Conservation (phyloP, 2,888 invertebrate genomes). For the Xiphydria camelus region DNA sequence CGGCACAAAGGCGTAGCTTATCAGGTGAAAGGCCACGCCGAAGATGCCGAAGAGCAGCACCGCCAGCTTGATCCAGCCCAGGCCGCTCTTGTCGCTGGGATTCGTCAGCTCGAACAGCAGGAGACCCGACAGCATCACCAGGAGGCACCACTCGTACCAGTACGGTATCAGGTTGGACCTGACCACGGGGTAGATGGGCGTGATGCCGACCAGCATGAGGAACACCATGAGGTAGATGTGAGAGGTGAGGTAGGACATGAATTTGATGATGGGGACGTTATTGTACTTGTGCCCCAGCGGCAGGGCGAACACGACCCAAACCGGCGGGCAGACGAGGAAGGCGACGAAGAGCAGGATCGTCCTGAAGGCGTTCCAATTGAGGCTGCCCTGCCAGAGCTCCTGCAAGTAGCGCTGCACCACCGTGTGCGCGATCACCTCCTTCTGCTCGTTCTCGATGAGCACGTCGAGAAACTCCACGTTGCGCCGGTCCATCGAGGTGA, state of each 20-base stretch:
- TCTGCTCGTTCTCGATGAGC: conserved; percentile 97
- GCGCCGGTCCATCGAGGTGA: conserved; percentile 92
- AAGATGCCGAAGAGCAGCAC: conserved; percentile 86
- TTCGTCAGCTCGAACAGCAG: conserved; percentile 95
- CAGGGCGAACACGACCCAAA: conserved; percentile 94
- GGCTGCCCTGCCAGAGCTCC: conserved; percentile 97
- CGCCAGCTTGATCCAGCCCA: conserved; percentile 91
- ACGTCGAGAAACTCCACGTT: conserved; percentile 96
- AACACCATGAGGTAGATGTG: conserved; percentile 97
- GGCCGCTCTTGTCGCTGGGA: conserved; percentile 95
- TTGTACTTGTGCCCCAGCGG: conserved; percentile 94
- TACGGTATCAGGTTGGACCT: conserved; percentile 80
- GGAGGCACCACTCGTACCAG: conserved; percentile 95
- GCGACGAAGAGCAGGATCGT: conserved; percentile 90
- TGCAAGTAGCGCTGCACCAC: conserved; percentile 95
- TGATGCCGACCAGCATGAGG: conserved; percentile 86
- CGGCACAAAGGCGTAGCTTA: conserved; percentile 71
- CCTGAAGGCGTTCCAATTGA: conserved; percentile 96
- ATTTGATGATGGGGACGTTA: conserved; percentile 99
- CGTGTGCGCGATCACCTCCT: conserved; percentile 95
- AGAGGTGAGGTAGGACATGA: conserved; percentile 98
- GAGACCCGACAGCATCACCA: conserved; percentile 93
- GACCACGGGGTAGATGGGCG: conserved; percentile 83
- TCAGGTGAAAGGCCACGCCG: conserved; percentile 86
- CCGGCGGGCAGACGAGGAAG: conserved; percentile 91